Base-by-base conservation (phyloP, 2,113 vertebrate genomes). In the Amphilophus citrinellus region DNA sequence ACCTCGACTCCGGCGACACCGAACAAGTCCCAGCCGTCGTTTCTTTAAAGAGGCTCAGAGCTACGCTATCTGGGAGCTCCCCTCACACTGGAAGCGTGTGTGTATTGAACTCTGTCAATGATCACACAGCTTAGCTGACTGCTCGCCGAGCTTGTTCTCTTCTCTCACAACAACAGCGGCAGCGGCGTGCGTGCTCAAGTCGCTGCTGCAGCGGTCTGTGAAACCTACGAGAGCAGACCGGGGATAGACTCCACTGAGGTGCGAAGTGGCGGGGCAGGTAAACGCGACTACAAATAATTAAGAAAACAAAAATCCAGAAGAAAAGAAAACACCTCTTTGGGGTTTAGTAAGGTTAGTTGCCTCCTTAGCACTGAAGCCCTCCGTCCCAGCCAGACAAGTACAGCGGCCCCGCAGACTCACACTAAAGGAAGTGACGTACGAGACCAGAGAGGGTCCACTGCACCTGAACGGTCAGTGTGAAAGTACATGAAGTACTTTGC, bases 101-200 rank as follows among this genome's bases (percentile, higher is more conserved):
- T 94, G 94, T 95, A 95, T 60, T 96, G 94, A 95, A 90, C 94
- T 94, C 95, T 96, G 95, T 94, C 94, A 95, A 95, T 95, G 94
- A 96, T 91, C 95, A 96, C 95, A 95, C 94, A 94, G 94, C 94
- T 89, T 76, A 89, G 88, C 91, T 39, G 81, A 86, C 77, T 76
- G 84, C 71, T 89, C 65, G 59, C 84, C 27, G 87, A 90, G 91
- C 91, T 93, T 92, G 91, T 93, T 90, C 92, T 92, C 89, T 87
- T 85, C 86, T 80, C 90, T 79, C 88, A 80, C 85, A 91, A 89
- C 87, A 88, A 50, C 87, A 86, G 81, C 83, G n/a, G 60, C 50
- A 18, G 78, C 89, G 86, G 87, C 88, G 90, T 92, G 91, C 85
- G 91, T 18, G 57, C 39, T 90, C 47, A 71, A 32, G 79, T 82